A percentile compares a stretch with the other conserved stretches of the same genome.
Conservation (phyloP, 2,113 vertebrate species). For the Boulengeromyrus knoepffleri region DNA sequence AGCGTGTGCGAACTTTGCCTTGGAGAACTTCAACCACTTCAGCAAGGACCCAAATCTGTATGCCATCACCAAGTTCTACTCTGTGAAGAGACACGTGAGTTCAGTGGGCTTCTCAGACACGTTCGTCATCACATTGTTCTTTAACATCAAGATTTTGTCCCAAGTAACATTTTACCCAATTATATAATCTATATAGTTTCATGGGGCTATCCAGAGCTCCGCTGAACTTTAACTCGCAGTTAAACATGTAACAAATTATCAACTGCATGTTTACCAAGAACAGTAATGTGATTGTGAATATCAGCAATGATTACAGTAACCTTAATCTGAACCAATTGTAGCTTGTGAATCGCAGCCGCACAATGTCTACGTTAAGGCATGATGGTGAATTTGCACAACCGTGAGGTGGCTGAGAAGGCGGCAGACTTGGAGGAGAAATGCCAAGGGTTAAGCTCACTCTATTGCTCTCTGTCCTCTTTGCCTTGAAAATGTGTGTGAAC, state of each 20-base stretch:
- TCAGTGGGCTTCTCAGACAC: not conserved
- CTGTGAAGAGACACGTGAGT: conserved; percentile 13
- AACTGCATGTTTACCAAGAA: not conserved
- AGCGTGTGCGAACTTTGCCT: conserved; percentile 15
- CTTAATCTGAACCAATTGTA: not conserved
- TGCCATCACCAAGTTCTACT: conserved; percentile 11
- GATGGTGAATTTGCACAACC: not conserved
- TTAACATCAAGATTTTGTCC: not conserved
- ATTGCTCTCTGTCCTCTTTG: not conserved
- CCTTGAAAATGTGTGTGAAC: not conserved
- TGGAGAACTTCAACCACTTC: conserved; percentile 22
- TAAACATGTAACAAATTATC: not conserved
- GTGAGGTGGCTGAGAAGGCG: not conserved
- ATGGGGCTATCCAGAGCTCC: not conserved
- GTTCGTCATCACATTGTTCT: not conserved
- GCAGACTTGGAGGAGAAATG: not conserved
- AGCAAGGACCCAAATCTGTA: conserved; percentile 16
- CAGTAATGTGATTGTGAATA: not conserved
- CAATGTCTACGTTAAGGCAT: not conserved
- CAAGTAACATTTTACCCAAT: not conserved
- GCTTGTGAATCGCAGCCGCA: not conserved
- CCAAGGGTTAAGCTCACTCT: not conserved
- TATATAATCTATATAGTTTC: not conserved
- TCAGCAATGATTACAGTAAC: not conserved
- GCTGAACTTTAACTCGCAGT: not conserved